phyloP scores from a whole-genome alignment of 2,888 invertebrate species.

The Molorchus minor region DNA sequence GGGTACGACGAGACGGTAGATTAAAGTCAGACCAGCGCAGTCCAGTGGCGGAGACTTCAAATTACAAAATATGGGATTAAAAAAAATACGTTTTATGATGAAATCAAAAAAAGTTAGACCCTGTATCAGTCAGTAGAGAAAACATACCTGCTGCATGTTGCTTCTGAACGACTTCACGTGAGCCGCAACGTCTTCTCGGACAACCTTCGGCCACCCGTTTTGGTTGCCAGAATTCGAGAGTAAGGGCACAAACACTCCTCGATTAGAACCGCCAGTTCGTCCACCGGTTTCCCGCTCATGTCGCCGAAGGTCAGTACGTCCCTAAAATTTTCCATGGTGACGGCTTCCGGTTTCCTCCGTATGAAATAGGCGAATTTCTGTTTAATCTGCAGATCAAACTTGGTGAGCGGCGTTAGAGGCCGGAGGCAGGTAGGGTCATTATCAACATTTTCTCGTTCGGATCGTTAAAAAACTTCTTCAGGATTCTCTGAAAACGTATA shows the following conservation, averaged over 20 bases:
- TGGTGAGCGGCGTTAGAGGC: slow-evolving; percentile 71
- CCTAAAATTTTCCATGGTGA: slow-evolving; percentile 70
- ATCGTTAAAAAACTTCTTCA: slow-evolving; percentile 66
- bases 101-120: too few relatives aligned
- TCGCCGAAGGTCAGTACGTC: slow-evolving; percentile 73
- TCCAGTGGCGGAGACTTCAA: too few relatives aligned
- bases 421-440: slow-evolving; percentile 70
- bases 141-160: slow-evolving; percentile 70
- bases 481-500: slow-evolving; percentile 62
- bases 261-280: slow-evolving; percentile 68
- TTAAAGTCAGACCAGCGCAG: too few relatives aligned
- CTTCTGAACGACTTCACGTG: slow-evolving; percentile 76
- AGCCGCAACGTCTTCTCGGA: slow-evolving; percentile 74
- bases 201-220: slow-evolving; percentile 77
- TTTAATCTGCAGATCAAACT: slow-evolving; percentile 70
- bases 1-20: too few relatives aligned
- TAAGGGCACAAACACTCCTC: slow-evolving; percentile 78
- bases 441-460: slow-evolving; percentile 65
- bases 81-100: too few relatives aligned
- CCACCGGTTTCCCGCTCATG: slow-evolving; percentile 74
- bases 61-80: too few relatives aligned
- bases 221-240: slow-evolving; percentile 77
- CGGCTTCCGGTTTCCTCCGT: slow-evolving; percentile 69
- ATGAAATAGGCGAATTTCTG: slow-evolving; percentile 82
- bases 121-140: too few relatives aligned